Evolutionary conservation across 2,797 vertebrate genomes (phyloP), one percentile per base, ranked within the genome.

Genomic region (Phrynocephalus guinanensis): DNA sequence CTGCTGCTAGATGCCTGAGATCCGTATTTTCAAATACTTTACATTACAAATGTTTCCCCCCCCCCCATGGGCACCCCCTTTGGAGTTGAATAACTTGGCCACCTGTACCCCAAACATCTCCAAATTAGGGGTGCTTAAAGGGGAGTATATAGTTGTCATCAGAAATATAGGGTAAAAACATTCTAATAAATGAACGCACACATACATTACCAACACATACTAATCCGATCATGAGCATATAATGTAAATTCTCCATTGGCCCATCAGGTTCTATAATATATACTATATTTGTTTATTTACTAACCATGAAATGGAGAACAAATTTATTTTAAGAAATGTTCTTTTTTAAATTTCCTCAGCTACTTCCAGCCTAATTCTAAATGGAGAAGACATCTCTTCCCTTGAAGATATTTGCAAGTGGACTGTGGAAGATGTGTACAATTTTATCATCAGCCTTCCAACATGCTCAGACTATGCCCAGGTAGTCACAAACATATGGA

Each of bases 401-500:
- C 48, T 95, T 0, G 98, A 98, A 93, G 98, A 99, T 94, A 96
- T 99, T 86, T 97, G 97, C 92, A 99, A 99, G 93, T 99, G 99
- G 99, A 98, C 97, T 0, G 96, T 98, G 68, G 98, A 98, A 16
- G 98, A 99, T 0, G 99, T 99, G 28, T 97, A 96, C 92, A 97
- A 94, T 95, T 99, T 99, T 88, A 97, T 99, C 77, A 93, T 93
- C 86, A 97, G 94, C 88, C 98, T 99, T 75, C 98, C 98, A 7
- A 97, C 98, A n/a, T 99, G 98, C 86, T 97, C 98, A 33, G 97
- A 98, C 88, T 99, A 98, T 8, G 98, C 98, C 85, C 98, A 99
- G 98, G 99, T 99, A 82, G 92, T 20, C 18, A 63, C 60, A 63
- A 63, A 18, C 13, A 63, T 63, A 63, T 18, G 60, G 60, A 63